Evolutionary conservation across 2,888 invertebrate genomes (phyloP), one percentile per base, ranked within the genome.

Genomic region (Agriopis aurantiaria): DNA sequence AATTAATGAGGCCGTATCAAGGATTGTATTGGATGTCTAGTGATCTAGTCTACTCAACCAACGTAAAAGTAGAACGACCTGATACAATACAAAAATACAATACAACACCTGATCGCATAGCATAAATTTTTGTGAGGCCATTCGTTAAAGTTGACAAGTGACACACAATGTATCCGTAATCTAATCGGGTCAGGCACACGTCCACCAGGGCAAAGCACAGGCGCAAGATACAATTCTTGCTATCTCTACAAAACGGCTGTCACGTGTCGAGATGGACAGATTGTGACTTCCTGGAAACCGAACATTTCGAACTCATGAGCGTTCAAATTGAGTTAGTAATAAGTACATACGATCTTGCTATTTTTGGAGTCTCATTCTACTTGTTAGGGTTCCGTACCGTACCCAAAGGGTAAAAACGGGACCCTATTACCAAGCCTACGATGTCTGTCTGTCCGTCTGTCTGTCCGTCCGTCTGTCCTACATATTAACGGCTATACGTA

Each of bases 111-210:
- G n/a, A n/a, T n/a, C n/a, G n/a, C 81, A 78, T 82, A 80, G 83
- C 84, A 82, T 14, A 43, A 0, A 83, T 85, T 62, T 73, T 79
- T 81, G 81, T 75, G 81, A 78, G 75, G 72, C 80, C 69, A 73
- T 73, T 67, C 79, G 80, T 83, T 81, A 81, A 83, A 83, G 82
- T 82, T 85, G 87, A 86, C 87, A 89, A 91, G 88, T 89, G 90
- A 88, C 80, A 85, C 85, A 90, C 89, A 89, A 90, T 90, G 88
- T 88, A 83, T 82, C 59, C 80, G 80, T 88, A 87, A 89, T 87
- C 87, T 88, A 89, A 90, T 86, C 87, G 84, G 89, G 89, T 87
- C 89, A 88, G 58, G 57, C 69, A 77, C 81, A 81, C 84, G 33
- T 80, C 78, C 78, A 75, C 65, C 73, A 75, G 68, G 58, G 80